These are phyloP conservation scores for Papilio machaon DNA, from an alignment of 1,140 invertebrate species.

Conservation along the genomic window DNA sequence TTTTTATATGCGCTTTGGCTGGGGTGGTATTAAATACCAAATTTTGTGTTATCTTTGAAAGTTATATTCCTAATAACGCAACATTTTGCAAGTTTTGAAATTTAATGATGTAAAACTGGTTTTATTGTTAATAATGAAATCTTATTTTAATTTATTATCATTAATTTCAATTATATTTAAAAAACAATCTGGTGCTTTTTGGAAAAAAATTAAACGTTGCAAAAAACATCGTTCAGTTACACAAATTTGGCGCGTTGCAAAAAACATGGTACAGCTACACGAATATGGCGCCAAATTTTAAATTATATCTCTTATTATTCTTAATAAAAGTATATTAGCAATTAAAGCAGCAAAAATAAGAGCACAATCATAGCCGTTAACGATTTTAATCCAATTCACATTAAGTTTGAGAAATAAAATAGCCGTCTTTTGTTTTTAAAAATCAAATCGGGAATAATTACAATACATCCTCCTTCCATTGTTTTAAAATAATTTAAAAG, in stretches of 20 bases:
- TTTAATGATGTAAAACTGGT: neutral
- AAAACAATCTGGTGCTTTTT: neutral
- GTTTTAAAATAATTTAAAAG: conserved; percentile 47
- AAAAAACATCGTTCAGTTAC: no score
- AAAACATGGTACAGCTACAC: neutral
- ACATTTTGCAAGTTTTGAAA: neutral
- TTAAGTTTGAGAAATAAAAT: neutral
- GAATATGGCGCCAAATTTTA: neutral
- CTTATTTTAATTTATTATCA: neutral
- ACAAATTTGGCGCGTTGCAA: neutral
- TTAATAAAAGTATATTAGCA: neutral
- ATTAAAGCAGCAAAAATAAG: neutral
- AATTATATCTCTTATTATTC: neutral
- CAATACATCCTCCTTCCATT: conserved; percentile 47
- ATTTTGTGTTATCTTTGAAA: no score
- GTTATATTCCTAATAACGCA: neutral
- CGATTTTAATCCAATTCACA: neutral
- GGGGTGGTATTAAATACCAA: no score
- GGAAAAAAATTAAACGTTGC: neutral
- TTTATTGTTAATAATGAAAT: neutral
- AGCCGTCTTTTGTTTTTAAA: conserved; percentile 23
- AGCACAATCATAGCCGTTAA: neutral
- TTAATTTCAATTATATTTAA: neutral
- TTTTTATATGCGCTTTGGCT: no score
- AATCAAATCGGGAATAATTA: conserved; percentile 26